Base-by-base conservation (phyloP, 2,888 invertebrate genomes). In the Malacosoma neustria region DNA sequence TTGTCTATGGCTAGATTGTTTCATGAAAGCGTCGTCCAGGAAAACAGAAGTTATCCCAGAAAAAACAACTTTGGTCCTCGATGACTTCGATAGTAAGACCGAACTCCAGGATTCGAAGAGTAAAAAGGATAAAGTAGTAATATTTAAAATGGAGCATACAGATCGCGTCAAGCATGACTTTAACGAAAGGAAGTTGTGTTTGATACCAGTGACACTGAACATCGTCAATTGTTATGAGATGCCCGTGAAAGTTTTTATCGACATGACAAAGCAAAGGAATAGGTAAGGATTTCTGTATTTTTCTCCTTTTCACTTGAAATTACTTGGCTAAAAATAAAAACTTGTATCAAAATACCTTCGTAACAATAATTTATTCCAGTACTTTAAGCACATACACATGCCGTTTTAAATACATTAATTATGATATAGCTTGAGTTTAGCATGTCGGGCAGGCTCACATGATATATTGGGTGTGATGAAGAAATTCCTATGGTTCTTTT, bases 221-320 rank as follows among this genome's bases (percentile, higher is more conserved):
- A 68, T 92, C 46, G 91, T 92, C 41, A 92, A 92, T 65, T 89
- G 91, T 64, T 88, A 90, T 37, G 85, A 87, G 38, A 75, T 87
- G 36, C 70, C 80, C 7, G 79, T 92, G 11, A 75, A 87, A 42
- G 89, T 91, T 13, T 89, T 87, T 57, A 81, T 92, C 38, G 87
- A 89, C 52, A 88, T 90, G 54, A 68, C 88, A 33, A 89, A 73
- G 45, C 75, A 74, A 39, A 88, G 72, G 51, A 89, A 84, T 61
- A 89, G 88, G 91, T 90, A 71, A 71, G 60, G 58, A n/a, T n/a
- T n/a, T n/a, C n/a, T n/a, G n/a, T n/a, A n/a, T n/a, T n/a, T n/a
- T n/a, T n/a, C n/a, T n/a, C n/a, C n/a, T n/a, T n/a, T n/a, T n/a
- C n/a, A n/a, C n/a, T n/a, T n/a, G n/a, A n/a, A n/a, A n/a, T n/a